Evolutionary conservation across 1,140 invertebrate species (phyloP).

Genomic region (Pteromalus puparum): DNA sequence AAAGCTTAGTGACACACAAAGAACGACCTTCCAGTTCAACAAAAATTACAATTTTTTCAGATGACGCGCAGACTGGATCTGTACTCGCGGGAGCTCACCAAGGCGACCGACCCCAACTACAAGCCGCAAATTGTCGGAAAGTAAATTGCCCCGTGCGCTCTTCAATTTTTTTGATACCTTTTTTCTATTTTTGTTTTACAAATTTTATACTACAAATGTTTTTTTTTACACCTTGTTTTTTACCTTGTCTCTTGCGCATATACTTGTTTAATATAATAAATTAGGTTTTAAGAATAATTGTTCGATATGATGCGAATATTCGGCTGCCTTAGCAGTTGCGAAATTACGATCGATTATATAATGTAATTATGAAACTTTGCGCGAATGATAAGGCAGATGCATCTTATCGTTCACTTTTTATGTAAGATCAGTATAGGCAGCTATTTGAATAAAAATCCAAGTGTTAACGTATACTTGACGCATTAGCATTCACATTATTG

Average conservation of each 20-base stretch:
- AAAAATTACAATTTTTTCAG: conserved; percentile 69
- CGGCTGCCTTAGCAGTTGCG: no score
- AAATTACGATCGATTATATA: no score
- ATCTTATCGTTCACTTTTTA: not conserved
- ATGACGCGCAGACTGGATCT: conserved; percentile 96
- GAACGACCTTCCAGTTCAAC: not conserved
- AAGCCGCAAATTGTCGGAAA: conserved; percentile 82
- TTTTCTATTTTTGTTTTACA: not conserved
- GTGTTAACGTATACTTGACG: not conserved
- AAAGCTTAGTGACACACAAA: not conserved
- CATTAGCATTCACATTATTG: not conserved
- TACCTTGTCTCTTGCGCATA: not conserved
- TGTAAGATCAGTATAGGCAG: not conserved
- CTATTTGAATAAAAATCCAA: not conserved
- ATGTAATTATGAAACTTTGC: not conserved
- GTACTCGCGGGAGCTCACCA: conserved; percentile 86
- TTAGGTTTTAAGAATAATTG: no score
- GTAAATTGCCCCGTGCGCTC: not conserved
- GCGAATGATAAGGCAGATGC: not conserved
- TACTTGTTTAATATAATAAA: no score
- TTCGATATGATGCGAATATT: no score
- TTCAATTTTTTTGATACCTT: not conserved
- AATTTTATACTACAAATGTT: no score
- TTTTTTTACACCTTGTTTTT: not conserved
- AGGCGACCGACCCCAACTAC: conserved; percentile 82